Base-by-base conservation (phyloP, 1,140 invertebrate genomes). In the Neuroterus valhalla region DNA sequence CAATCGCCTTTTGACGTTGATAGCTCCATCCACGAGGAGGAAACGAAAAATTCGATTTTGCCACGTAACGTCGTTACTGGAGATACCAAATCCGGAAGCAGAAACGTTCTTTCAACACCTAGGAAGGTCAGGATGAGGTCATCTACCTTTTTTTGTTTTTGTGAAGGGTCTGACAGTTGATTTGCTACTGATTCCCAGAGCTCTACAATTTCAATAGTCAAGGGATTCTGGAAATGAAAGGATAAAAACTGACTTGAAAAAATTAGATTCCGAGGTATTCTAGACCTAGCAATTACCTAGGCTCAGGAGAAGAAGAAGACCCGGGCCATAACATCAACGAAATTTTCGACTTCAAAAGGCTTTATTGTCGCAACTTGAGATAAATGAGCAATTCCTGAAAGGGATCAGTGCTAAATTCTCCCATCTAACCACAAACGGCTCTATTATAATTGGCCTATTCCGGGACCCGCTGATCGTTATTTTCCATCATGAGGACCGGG, bases 41-140 rank as follows among this genome's bases (percentile, higher is more conserved):
- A 48, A 66, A 75, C 26, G 17, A 42, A 46, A 69, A 72, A 62
- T 31, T 62, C 23, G 23, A 62, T 62, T 62, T 62, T 62, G 55
- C 55, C 55, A 62, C 31, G 55, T 62, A 62, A 62, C 23, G 55
- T 31, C 23, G 55, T 62, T 62, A 62, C 55, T n/a, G 52, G 12
- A 26, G 21, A 62, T 62, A 21, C 46, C 46, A 3, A 12, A 62
- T 62, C 55, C 26, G 55, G 55, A 62, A 62, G 55, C 55, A 19
- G 46, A 17, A 17, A 15, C 31, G 31, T 48, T 62, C 26, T 62
- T 62, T 62, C 21, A 62, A 48, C 46, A 48, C 46, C 46, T 62
- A 62, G 8, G 5, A 26, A 14, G 55, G 55, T 62, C 55, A 62
- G 55, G 55, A 2, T 31, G 31, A 26, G 55, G 55, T 62, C 55